These are phyloP conservation scores for Didymodactylos carnosus DNA, from an alignment of 2,888 invertebrate genomes.

Conservation along the genomic window DNA sequence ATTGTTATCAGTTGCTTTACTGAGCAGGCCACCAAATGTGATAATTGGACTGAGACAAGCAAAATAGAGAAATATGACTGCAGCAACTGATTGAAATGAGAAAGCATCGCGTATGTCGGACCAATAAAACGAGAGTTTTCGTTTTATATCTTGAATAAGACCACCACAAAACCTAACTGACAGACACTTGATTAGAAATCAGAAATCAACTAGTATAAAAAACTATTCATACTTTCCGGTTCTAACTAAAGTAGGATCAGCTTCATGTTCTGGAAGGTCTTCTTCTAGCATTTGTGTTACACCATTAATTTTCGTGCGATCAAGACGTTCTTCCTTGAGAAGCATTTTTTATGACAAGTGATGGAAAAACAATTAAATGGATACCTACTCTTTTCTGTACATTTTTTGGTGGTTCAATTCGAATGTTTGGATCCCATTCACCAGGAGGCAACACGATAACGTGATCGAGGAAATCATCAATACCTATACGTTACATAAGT, in stretches of 20 bases:
- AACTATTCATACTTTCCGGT: neutral
- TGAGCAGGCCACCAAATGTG: constrained; percentile 33
- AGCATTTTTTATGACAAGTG: no score
- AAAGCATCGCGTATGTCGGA: constrained; percentile 34
- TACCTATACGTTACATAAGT: neutral
- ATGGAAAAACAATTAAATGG: neutral
- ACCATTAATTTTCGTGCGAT: neutral
- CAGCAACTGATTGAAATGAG: constrained; percentile 29
- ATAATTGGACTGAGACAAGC: constrained; percentile 34
- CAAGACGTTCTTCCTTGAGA: neutral
- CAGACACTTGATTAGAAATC: neutral
- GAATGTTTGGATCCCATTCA: constrained; percentile 12
- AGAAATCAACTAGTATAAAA: neutral
- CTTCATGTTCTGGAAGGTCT: constrained; percentile 3
- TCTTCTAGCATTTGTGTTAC: neutral
- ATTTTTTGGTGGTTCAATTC: constrained; percentile 11
- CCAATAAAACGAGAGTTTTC: constrained; percentile 24
- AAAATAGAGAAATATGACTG: constrained; percentile 32
- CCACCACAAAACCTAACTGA: constrained; percentile 28
- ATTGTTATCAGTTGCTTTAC: constrained; percentile 28
- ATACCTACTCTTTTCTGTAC: neutral
- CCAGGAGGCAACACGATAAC: constrained; percentile 10
- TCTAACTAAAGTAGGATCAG: neutral
- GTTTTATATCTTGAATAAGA: constrained; percentile 26
- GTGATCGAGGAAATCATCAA: constrained; percentile 10